phyloP scores from a whole-genome alignment of 2,113 vertebrate species.

The Nothobranchius furzeri region DNA sequence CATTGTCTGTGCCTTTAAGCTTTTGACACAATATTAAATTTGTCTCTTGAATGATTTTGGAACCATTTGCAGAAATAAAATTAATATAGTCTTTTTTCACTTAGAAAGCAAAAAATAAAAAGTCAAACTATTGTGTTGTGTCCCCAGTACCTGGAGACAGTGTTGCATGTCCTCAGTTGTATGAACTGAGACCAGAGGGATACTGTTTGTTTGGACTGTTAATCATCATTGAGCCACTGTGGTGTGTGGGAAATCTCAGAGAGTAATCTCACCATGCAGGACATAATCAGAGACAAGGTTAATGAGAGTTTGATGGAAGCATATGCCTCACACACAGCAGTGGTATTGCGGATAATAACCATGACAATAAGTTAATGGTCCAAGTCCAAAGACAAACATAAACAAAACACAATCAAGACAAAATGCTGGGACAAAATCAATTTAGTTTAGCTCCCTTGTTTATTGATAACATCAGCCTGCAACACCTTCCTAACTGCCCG shows the following conservation, averaged over 20 bases:
- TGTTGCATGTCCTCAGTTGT: slow-evolving; percentile 32
- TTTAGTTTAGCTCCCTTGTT: slow-evolving; percentile 44
- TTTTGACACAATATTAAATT: too few relatives aligned
- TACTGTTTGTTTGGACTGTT: slow-evolving; percentile 67
- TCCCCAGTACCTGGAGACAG: slow-evolving; percentile 26
- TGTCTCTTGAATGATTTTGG: too few relatives aligned
- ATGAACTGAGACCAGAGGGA: slow-evolving; percentile 44
- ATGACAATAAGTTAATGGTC: slow-evolving; percentile 69
- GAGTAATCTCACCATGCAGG: slow-evolving; percentile 63
- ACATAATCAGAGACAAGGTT: slow-evolving; percentile 78
- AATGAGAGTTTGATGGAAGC: slow-evolving; percentile 80
- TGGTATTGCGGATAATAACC: slow-evolving; percentile 60
- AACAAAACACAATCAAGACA: slow-evolving; percentile 67
- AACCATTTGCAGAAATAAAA: too few relatives aligned
- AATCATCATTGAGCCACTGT: slow-evolving; percentile 69
- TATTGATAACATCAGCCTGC: slow-evolving; percentile 33
- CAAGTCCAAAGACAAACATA: slow-evolving; percentile 69
- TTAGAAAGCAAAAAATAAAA: too few relatives aligned
- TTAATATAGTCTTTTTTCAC: too few relatives aligned
- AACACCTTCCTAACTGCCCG: slow-evolving; percentile 14
- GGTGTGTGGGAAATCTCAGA: slow-evolving; percentile 59
- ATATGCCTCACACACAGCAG: slow-evolving; percentile 67
- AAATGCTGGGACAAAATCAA: slow-evolving; percentile 52
- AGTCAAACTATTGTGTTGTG: slow-evolving; percentile 11
- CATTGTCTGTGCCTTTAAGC: neutral